Percentiles rank a stretch among this genome's conserved stretches.
Evolutionary conservation across 2,888 invertebrate genomes (phyloP).

Genomic region (Omphaloscelis lunosa): DNA sequence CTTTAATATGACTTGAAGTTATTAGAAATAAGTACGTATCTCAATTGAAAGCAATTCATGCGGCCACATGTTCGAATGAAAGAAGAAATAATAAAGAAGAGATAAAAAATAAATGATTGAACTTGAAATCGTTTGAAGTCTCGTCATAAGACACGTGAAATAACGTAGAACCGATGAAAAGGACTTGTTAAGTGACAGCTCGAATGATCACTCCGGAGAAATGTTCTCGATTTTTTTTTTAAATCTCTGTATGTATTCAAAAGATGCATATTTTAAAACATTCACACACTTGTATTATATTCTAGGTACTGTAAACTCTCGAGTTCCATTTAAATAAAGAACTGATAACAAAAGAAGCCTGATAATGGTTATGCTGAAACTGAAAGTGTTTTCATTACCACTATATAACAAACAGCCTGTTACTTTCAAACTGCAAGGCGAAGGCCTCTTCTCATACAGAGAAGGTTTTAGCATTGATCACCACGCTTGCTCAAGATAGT

Average conservation of each 20-base stretch:
- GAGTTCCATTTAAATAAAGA: not conserved
- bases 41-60: slow-evolving; percentile 28
- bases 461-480: no score
- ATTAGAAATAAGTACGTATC: slow-evolving; percentile 22
- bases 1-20: slow-evolving; percentile 5
- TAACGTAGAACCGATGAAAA: slow-evolving; percentile 20
- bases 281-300: not conserved
- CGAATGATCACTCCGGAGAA: slow-evolving; percentile 34
- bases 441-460: no score
- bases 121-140: slow-evolving; percentile 41
- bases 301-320: not conserved
- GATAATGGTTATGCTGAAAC: not conserved
- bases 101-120: slow-evolving; percentile 46
- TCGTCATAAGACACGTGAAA: slow-evolving; percentile 26
- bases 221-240: slow-evolving; percentile 1
- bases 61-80: slow-evolving; percentile 16
- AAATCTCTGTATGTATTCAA: not conserved
- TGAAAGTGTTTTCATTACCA: slow-evolving; percentile 20
- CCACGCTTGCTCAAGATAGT: no score
- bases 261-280: slow-evolving; percentile 10
- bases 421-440: no score
- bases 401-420: not conserved
- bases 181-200: slow-evolving; percentile 43
- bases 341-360: not conserved
- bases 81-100: slow-evolving; percentile 29